phyloP scores from a whole-genome alignment of 92 coral and sea anemone species.

The Zoanthus solanderi region DNA sequence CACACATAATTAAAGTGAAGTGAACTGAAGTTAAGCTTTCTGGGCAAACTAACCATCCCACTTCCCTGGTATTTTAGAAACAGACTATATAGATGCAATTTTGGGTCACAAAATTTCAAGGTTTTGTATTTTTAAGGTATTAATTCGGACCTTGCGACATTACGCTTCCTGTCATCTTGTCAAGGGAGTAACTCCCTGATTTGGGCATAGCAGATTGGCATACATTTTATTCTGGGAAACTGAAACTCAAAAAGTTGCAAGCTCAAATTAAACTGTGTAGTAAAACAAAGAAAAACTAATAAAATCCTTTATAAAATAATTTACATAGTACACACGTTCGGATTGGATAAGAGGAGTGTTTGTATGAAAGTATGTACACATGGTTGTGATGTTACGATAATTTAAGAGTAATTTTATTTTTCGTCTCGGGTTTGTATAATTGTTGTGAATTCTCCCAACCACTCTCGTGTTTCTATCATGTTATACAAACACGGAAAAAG shows the following conservation, averaged over 20 bases:
- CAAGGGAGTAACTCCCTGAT: not conserved
- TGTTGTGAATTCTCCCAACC: not conserved
- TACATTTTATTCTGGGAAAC: not conserved
- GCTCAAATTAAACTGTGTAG: not conserved
- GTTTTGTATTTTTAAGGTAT: not conserved
- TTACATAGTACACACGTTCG: too few species aligned
- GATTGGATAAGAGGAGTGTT: not conserved
- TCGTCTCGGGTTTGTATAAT: not conserved
- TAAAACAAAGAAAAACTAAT: not conserved
- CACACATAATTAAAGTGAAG: not conserved
- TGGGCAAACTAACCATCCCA: not conserved
- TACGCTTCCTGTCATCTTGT: not conserved
- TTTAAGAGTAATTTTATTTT: not conserved
- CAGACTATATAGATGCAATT: not conserved
- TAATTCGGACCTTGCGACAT: not conserved
- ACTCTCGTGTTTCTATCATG: not conserved
- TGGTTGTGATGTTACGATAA: not conserved
- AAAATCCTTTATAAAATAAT: not conserved
- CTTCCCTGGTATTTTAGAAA: not conserved
- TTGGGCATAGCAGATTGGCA: slow-evolving; percentile 1
- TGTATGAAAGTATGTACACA: not conserved
- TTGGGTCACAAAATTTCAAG: slow-evolving; percentile 1
- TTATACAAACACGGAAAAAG: not conserved
- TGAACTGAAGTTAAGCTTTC: not conserved
- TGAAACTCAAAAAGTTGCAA: not conserved